Percentiles rank a stretch among this genome's conserved stretches.
Conservation (phyloP, 2,113 vertebrate genomes). For the Thamnaconus septentrionalis region DNA sequence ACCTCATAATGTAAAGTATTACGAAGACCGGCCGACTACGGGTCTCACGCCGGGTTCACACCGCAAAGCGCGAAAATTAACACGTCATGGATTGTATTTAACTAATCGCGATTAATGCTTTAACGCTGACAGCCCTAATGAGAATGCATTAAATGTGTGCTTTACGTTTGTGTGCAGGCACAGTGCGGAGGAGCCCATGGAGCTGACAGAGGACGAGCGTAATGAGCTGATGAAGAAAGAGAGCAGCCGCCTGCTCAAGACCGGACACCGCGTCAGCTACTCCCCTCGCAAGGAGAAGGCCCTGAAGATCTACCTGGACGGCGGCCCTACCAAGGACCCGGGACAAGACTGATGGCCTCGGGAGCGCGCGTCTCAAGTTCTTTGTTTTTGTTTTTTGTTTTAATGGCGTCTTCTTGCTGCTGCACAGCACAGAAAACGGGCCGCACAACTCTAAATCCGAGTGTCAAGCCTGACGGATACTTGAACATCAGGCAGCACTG, state of each 20-base stretch:
- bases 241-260: conserved; percentile 96
- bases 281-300: conserved; percentile 99
- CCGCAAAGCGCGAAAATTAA: too few relatives aligned
- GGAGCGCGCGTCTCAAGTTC: conserved; percentile 15
- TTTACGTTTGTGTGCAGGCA: conserved; percentile 74
- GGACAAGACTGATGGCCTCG: conserved; percentile 86
- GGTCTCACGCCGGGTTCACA: too few relatives aligned
- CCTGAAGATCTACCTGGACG: conserved; percentile 98
- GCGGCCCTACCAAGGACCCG: conserved; percentile 91
- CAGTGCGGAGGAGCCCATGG: conserved; percentile 90
- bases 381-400: background rate
- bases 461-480: conserved; percentile 68
- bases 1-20: too few relatives aligned
- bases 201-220: conserved; percentile 93
- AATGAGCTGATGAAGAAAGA: conserved; percentile 98
- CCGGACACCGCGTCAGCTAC: conserved; percentile 95
- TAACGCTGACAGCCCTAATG: too few relatives aligned
- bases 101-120: too few relatives aligned
- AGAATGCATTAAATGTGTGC: background rate
- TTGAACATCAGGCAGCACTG: conserved; percentile 81
- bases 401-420: conserved; percentile 75
- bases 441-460: conserved; percentile 70
- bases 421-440: conserved; percentile 78
- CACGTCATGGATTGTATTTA: too few relatives aligned
- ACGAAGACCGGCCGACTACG: too few relatives aligned